A percentile compares a stretch with the other conserved stretches of the same genome.
phyloP scores from a whole-genome alignment of 2,888 invertebrate species.

The Eustalomyia histrio region DNA sequence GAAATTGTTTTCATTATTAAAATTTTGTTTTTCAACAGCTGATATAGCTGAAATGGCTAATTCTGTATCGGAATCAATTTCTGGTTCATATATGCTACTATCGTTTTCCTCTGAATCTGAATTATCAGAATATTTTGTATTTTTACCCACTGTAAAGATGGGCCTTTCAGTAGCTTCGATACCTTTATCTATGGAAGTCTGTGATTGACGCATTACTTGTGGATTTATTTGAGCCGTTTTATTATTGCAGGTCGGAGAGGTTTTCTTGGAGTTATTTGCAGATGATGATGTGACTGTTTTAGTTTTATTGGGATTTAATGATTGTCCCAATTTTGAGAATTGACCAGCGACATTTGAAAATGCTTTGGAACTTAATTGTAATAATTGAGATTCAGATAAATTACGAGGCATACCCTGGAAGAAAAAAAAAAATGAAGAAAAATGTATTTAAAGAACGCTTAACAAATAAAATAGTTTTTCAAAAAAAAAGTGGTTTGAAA shows the following conservation, averaged over 20 bases:
- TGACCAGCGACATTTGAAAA: constrained; percentile 92
- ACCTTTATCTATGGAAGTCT: constrained; percentile 69
- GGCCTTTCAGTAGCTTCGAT: constrained; percentile 74
- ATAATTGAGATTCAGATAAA: constrained; percentile 93
- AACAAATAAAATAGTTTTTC: too few species aligned
- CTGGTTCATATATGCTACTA: constrained; percentile 82
- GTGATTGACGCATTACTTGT: constrained; percentile 73
- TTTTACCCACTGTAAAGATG: constrained; percentile 73
- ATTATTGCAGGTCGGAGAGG: constrained; percentile 46
- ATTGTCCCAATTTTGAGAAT: constrained; percentile 87
- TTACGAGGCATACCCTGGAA: constrained; percentile 83
- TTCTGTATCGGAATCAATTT: constrained; percentile 74
- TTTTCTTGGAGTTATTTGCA: constrained; percentile 42
- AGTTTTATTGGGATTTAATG: constrained; percentile 80
- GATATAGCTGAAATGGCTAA: constrained; percentile 69
- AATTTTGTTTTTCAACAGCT: constrained; percentile 69
- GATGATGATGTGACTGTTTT: constrained; percentile 70
- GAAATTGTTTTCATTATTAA: constrained; percentile 81
- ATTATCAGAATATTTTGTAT: constrained; percentile 77
- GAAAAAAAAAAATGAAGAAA: constrained; percentile 1
- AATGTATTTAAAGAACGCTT: neutral
- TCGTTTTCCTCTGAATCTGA: constrained; percentile 84
- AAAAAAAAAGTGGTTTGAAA: neutral
- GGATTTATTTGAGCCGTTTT: constrained; percentile 79
- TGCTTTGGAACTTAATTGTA: constrained; percentile 91